Conservation (phyloP, 2,888 invertebrate species). For the Byasa hedistus region DNA sequence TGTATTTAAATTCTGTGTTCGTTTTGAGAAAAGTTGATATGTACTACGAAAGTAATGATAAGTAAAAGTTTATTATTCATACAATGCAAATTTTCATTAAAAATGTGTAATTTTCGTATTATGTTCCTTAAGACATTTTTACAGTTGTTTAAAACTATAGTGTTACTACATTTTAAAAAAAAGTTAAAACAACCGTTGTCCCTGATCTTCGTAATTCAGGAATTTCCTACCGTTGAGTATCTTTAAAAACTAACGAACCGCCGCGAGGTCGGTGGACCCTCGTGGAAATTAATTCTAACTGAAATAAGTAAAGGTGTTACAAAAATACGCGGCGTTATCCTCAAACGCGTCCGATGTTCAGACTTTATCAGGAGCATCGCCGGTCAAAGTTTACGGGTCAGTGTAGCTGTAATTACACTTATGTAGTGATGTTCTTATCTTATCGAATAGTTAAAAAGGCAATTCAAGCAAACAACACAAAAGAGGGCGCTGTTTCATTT, state of each 20-base stretch:
- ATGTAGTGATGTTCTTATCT: slow-evolving; percentile 27
- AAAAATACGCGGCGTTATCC: slow-evolving; percentile 34
- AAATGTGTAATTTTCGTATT: not conserved
- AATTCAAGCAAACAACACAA: not conserved
- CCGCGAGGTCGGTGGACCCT: slow-evolving; percentile 12
- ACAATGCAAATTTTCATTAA: too few relatives aligned
- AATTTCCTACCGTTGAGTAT: slow-evolving; percentile 19
- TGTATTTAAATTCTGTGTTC: too few relatives aligned
- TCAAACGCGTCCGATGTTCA: slow-evolving; percentile 28
- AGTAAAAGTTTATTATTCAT: too few relatives aligned
- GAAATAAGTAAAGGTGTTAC: slow-evolving; percentile 29
- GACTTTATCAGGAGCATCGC: slow-evolving; percentile 33
- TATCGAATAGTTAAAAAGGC: slow-evolving; percentile 6
- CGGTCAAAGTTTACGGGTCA: slow-evolving; percentile 52
- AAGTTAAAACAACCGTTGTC: not conserved
- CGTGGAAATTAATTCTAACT: slow-evolving; percentile 26
- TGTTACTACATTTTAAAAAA: not conserved
- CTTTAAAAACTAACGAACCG: slow-evolving; percentile 15
- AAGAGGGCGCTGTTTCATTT: not conserved
- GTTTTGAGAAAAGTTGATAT: too few relatives aligned
- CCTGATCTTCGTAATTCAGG: slow-evolving; percentile 7
- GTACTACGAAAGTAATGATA: too few relatives aligned
- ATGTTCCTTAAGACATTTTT: not conserved
- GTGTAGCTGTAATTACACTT: slow-evolving; percentile 32
- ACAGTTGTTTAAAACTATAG: not conserved